Conservation (phyloP, 2,797 vertebrate genomes). For the Meda fulgida region DNA sequence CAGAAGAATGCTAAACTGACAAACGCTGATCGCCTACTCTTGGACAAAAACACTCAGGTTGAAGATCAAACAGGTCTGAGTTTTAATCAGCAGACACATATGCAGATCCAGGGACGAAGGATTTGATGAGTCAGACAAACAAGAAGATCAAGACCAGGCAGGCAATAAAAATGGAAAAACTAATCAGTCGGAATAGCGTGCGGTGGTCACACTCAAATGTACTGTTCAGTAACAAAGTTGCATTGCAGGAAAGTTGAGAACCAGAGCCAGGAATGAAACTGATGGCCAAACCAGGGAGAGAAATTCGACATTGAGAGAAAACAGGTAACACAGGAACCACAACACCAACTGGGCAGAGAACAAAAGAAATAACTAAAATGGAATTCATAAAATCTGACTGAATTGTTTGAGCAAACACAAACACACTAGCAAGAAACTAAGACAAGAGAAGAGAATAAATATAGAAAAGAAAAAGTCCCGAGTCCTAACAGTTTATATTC, state of each 20-base stretch:
- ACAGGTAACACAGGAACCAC: background rate
- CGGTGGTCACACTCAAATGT: background rate
- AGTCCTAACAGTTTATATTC: no score
- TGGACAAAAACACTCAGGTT: background rate
- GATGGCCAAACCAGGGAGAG: background rate
- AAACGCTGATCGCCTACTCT: background rate
- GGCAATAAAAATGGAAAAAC: background rate
- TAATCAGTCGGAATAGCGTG: background rate
- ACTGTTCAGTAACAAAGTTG: background rate
- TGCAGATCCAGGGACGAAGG: background rate
- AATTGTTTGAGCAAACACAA: no score
- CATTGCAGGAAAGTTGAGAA: background rate
- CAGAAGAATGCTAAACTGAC: no score
- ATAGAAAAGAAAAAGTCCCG: no score
- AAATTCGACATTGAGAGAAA: background rate
- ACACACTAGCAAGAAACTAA: no score
- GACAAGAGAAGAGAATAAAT: no score
- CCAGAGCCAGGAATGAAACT: background rate
- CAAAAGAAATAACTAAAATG: background rate
- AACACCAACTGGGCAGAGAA: background rate
- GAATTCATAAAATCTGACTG: background rate
- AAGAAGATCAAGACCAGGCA: background rate
- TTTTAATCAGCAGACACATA: background rate
- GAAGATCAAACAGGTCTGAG: background rate
- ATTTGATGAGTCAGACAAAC: background rate